phyloP scores from a whole-genome alignment of 2,113 vertebrate genomes.

The Scophthalmus maximus region DNA sequence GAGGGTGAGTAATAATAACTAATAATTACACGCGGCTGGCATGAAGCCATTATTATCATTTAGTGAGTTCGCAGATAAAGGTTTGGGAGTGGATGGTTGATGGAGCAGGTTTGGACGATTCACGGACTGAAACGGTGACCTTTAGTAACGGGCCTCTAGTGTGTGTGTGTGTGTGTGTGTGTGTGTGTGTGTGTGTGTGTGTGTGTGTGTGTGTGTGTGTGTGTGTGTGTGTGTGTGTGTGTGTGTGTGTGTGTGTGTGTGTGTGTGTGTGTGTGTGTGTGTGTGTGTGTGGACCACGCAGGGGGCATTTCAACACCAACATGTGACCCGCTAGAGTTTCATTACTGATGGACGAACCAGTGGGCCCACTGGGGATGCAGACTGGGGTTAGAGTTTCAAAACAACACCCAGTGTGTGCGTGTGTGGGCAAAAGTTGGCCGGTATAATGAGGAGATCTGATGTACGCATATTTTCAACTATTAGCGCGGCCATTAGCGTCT shows the following conservation, averaged over 20 bases:
- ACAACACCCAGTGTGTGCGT: slow-evolving; percentile 48
- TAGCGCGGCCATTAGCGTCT: slow-evolving; percentile 43
- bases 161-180: neutral
- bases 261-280: slow-evolving; percentile 3
- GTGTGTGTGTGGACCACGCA: slow-evolving; percentile 21
- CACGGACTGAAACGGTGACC: too few relatives aligned
- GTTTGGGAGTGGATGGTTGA: too few relatives aligned
- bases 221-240: slow-evolving; percentile 3
- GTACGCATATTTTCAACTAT: slow-evolving; percentile 44
- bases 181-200: slow-evolving; percentile 2
- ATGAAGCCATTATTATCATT: too few relatives aligned
- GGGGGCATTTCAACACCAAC: slow-evolving; percentile 66
- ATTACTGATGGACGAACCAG: slow-evolving; percentile 50
- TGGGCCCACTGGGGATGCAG: slow-evolving; percentile 36
- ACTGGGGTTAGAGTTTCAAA: slow-evolving; percentile 69
- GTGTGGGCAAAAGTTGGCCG: slow-evolving; percentile 7
- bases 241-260: neutral
- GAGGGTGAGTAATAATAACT: too few relatives aligned
- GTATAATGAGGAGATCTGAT: slow-evolving; percentile 4
- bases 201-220: neutral
- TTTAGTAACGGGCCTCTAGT: too few relatives aligned
- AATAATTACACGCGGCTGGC: too few relatives aligned
- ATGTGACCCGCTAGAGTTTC: slow-evolving; percentile 57
- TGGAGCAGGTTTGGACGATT: too few relatives aligned
- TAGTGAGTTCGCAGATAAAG: too few relatives aligned